These are phyloP conservation scores for Montipora capitata DNA, from an alignment of 92 coral and sea anemone genomes.

Conservation along the genomic window DNA sequence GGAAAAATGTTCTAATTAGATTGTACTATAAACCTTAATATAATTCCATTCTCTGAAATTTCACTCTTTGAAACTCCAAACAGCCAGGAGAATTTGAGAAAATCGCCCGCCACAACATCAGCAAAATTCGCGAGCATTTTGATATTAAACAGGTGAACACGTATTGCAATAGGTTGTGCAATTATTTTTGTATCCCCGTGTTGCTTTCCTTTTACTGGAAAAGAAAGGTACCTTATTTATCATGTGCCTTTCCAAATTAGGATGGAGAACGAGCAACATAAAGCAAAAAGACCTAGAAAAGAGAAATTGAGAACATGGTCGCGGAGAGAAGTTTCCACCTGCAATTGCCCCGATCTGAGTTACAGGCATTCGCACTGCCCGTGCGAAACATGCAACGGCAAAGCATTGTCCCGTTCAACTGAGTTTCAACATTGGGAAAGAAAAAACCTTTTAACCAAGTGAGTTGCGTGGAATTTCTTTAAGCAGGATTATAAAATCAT, in stretches of 20 bases:
- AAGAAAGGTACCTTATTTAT: slow-evolving; percentile 18
- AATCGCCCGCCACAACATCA: background rate
- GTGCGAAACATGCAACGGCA: slow-evolving; percentile 31
- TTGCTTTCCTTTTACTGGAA: slow-evolving; percentile 1
- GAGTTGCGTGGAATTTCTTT: slow-evolving; percentile 14
- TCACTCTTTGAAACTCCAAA: background rate
- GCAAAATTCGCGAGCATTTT: background rate
- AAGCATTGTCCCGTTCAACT: slow-evolving; percentile 41
- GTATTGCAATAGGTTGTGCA: background rate
- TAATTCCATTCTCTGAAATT: background rate
- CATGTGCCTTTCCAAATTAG: slow-evolving; percentile 5
- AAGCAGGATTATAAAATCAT: background rate
- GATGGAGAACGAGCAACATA: slow-evolving; percentile 29
- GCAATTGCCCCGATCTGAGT: slow-evolving; percentile 43
- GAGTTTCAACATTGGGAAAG: slow-evolving; percentile 61
- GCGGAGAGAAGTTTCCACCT: slow-evolving; percentile 55
- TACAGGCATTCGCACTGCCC: slow-evolving; percentile 54
- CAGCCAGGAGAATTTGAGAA: slow-evolving; percentile 11
- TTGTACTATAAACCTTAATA: background rate
- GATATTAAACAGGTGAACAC: background rate
- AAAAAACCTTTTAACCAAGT: slow-evolving; percentile 44
- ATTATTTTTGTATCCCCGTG: background rate
- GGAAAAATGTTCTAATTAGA: background rate
- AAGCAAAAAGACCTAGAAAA: slow-evolving; percentile 18
- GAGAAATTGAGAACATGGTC: slow-evolving; percentile 32